A percentile compares a stretch with the other conserved stretches of the same genome.
Evolutionary conservation across 2,113 vertebrate species (phyloP).

Genomic region (Hystrix cristata): DNA sequence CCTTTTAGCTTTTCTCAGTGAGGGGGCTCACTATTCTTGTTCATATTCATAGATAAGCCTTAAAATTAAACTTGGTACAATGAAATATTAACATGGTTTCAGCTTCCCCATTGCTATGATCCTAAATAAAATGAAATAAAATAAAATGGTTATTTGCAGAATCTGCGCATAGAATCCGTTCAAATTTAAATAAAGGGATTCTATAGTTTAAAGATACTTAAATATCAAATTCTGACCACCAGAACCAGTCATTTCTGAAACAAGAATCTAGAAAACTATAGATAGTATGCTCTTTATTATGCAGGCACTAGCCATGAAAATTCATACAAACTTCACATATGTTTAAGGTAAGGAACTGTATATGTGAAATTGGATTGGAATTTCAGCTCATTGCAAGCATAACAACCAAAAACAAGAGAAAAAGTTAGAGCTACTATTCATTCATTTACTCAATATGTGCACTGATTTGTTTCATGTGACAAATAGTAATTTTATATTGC

Average conservation of each 20-base stretch:
- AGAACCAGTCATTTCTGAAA: neutral
- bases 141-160: neutral
- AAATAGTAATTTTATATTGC: neutral
- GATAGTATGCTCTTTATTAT: neutral
- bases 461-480: conserved; percentile 21
- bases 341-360: neutral
- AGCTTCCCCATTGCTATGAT: neutral
- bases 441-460: neutral
- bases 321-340: neutral
- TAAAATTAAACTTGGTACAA: neutral
- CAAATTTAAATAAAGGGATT: neutral
- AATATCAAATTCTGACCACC: neutral
- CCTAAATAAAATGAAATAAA: neutral
- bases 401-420: neutral
- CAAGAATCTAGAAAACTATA: neutral
- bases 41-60: neutral
- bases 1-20: conserved; percentile 3
- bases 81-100: conserved; percentile 2
- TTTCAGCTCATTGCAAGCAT: neutral
- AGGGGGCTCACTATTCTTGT: neutral
- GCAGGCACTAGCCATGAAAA: neutral
- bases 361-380: neutral
- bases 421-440: neutral
- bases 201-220: neutral
- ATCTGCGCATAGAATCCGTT: neutral